Base-by-base conservation (phyloP, 2,113 vertebrate genomes). In the Bos indicus region DNA sequence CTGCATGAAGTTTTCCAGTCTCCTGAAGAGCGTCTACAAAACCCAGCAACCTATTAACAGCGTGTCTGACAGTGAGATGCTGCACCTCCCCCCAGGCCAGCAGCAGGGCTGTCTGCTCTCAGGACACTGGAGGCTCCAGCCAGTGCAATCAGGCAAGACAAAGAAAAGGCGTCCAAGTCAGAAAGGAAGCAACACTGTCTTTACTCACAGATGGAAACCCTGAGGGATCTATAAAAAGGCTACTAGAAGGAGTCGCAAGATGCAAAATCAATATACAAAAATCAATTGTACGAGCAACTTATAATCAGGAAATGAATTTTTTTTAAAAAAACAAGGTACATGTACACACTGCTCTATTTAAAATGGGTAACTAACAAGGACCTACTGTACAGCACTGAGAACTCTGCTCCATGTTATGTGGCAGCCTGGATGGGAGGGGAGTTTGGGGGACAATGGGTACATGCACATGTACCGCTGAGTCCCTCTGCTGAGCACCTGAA, bases 1-100 rank as follows among this genome's bases (percentile, higher is more conserved):
- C 2, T 23, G 7, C 2, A 36, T 7, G 16, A 43, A 13, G 60
- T 6, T 11, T 71, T n/a, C 19, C 26, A 1, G 23, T 52, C 21
- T 64, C 5, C 11, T 7, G 33, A 59, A 52, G 3, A 33, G 43
- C 9, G 14, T 6, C 6, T 2, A 57, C n/a, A 9, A 43, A 81
- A 46, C 40, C 80, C 21, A 17, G 5, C 13, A 6, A 2, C 5
- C 13, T 80, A 17, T 30, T 48, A 7, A 36, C 54, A 2, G 33
- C 54, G 5, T 4, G 6, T 8, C 28, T 1, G 25, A 10, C 0
- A 1, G 51, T 7, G 7, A 43, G 67, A 7, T 0, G 14, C 3
- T 0, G 10, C 48, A 0, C 48, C 12, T 25, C 1, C 54, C 51
- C 25, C 62, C 1, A 23, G 28, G 33, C 3, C 26, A 30, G 15